Conservation (phyloP, 64 coral and sea anemone genomes). For the Montipora efflorescens region DNA sequence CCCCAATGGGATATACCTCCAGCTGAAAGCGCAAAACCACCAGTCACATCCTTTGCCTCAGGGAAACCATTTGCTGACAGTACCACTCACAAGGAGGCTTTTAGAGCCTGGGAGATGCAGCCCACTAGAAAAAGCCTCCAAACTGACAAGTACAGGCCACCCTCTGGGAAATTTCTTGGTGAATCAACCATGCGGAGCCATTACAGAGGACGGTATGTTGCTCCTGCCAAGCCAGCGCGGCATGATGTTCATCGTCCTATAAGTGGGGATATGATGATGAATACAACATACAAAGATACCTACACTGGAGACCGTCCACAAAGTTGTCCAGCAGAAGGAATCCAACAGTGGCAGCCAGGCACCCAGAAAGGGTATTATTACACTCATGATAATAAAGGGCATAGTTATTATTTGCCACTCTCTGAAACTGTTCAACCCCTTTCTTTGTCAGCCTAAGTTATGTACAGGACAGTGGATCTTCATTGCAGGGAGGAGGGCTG, state of each 20-base stretch:
- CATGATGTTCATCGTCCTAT: conserved; percentile 56
- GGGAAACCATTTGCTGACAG: conserved; percentile 75
- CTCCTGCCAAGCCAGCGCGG: conserved; percentile 54
- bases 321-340: conserved; percentile 84
- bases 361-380: conserved; percentile 81
- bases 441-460: conserved; percentile 52
- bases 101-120: conserved; percentile 50
- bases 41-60: conserved; percentile 60
- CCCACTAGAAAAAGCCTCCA: conserved; percentile 15
- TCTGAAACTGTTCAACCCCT: conserved; percentile 77
- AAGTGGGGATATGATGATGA: conserved; percentile 61
- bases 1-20: conserved; percentile 63
- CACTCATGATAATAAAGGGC: conserved; percentile 82
- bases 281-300: conserved; percentile 85
- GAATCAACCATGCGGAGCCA: conserved; percentile 82
- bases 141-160: conserved; percentile 70
- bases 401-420: conserved; percentile 81
- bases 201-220: conserved; percentile 67
- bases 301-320: conserved; percentile 84
- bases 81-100: conserved; percentile 74
- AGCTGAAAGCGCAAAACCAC: conserved; percentile 71
- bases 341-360: conserved; percentile 63
- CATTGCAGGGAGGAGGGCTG: not conserved
- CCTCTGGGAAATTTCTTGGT: conserved; percentile 68
- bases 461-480: not conserved